Conservation (phyloP, 2,113 vertebrate genomes). For the Bostrychus sinensis region DNA sequence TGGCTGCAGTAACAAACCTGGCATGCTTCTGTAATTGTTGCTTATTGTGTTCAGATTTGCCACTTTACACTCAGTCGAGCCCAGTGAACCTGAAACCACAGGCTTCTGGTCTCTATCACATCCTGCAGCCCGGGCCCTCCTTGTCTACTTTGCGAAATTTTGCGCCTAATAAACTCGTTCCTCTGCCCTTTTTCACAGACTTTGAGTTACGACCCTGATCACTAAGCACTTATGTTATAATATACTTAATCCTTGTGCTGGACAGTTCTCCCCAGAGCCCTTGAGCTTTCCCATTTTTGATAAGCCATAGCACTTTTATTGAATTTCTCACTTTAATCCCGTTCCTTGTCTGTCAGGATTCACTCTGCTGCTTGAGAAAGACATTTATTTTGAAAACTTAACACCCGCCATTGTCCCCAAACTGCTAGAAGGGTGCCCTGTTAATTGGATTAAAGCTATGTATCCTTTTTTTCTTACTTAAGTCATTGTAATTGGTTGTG, state of each 20-base stretch:
- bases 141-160: constrained; percentile 40
- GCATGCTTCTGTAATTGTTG: constrained; percentile 6
- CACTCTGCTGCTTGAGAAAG: constrained; percentile 39
- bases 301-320: constrained; percentile 32
- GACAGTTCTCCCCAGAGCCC: constrained; percentile 11
- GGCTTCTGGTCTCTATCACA: constrained; percentile 34
- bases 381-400: constrained; percentile 55
- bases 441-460: constrained; percentile 68
- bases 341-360: constrained; percentile 48
- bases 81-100: constrained; percentile 27
- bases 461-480: constrained; percentile 40
- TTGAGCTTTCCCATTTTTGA: constrained; percentile 16
- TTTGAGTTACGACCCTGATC: constrained; percentile 18
- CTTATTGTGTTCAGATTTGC: constrained; percentile 15
- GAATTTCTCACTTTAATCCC: constrained; percentile 36
- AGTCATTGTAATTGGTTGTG: constrained; percentile 58
- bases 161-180: constrained; percentile 30
- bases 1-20: constrained; percentile 23
- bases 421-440: constrained; percentile 25
- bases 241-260: constrained; percentile 35
- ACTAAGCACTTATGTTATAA: constrained; percentile 15
- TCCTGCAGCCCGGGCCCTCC: constrained; percentile 22
- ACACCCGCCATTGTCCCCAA: constrained; percentile 55
- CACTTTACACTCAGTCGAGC: constrained; percentile 25
- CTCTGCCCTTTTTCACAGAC: not conserved